A percentile compares a stretch with the other conserved stretches of the same genome.
Conservation (phyloP, 2,113 vertebrate species). For the Poecile atricapillus region DNA sequence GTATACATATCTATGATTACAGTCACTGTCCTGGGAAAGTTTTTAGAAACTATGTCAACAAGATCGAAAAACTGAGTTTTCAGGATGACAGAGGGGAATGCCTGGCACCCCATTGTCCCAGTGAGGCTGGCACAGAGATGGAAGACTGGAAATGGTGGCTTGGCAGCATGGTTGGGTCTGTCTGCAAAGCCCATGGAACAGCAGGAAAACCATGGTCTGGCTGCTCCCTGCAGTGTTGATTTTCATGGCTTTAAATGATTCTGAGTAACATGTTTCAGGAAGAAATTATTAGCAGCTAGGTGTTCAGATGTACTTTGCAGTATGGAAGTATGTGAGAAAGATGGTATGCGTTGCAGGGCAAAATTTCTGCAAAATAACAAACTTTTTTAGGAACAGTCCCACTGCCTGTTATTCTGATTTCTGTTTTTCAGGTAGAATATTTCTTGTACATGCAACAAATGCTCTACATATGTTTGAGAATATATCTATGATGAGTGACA, state of each 20-base stretch:
- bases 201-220: background rate
- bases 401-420: background rate
- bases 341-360: rapidly evolving
- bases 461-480: background rate
- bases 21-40: no score
- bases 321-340: background rate
- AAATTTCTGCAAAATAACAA: background rate
- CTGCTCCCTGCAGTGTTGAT: background rate
- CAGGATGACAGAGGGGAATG: background rate
- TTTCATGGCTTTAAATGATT: background rate
- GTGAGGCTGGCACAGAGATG: rapidly evolving
- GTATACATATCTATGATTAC: no score
- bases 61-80: no score
- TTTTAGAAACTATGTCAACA: no score
- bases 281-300: background rate
- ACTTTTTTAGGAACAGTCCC: background rate
- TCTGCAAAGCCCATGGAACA: background rate
- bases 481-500: background rate
- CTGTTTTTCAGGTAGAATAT: background rate
- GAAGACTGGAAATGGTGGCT: background rate
- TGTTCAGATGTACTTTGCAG: background rate
- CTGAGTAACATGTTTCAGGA: background rate
- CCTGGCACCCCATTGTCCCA: rapidly evolving
- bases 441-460: background rate
- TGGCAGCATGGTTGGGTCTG: rapidly evolving